Percentiles rank a stretch among this genome's conserved stretches.
phyloP scores from a whole-genome alignment of 2,113 vertebrate species.

The Sapayoa aenigma region DNA sequence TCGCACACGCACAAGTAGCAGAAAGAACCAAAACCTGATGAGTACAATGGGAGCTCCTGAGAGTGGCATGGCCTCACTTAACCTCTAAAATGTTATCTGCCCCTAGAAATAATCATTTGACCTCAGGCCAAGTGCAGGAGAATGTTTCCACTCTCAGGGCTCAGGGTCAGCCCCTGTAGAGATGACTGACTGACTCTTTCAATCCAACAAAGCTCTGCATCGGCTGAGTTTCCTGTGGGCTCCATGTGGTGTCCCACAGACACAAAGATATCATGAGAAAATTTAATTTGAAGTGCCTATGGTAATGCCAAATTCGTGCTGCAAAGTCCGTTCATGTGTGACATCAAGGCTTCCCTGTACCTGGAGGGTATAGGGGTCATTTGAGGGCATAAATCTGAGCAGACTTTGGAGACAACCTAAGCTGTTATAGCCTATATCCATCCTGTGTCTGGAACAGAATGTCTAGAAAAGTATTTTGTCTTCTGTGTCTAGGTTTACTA shows the following conservation, averaged over 20 bases:
- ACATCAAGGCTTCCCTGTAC: neutral
- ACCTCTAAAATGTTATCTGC: neutral
- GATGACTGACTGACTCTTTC: neutral
- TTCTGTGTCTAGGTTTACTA: neutral
- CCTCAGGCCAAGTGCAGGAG: neutral
- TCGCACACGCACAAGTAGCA: accelerated
- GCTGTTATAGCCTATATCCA: accelerated
- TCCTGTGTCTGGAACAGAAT: neutral
- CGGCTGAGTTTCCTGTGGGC: neutral
- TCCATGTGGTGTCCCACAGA: neutral
- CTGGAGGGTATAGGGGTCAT: accelerated
- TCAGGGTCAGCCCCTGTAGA: neutral
- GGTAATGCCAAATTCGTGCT: neutral
- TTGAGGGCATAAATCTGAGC: neutral
- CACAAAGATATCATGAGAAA: neutral
- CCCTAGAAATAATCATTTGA: neutral
- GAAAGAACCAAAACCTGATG: neutral
- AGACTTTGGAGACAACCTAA: neutral
- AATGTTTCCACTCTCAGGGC: neutral
- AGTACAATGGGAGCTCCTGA: neutral
- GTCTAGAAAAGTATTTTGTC: neutral
- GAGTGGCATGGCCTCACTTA: neutral
- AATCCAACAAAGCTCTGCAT: neutral
- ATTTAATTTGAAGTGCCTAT: neutral
- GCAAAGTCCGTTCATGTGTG: neutral